Evolutionary conservation across 2,113 vertebrate species (phyloP).

Genomic region (Corythaixoides concolor): DNA sequence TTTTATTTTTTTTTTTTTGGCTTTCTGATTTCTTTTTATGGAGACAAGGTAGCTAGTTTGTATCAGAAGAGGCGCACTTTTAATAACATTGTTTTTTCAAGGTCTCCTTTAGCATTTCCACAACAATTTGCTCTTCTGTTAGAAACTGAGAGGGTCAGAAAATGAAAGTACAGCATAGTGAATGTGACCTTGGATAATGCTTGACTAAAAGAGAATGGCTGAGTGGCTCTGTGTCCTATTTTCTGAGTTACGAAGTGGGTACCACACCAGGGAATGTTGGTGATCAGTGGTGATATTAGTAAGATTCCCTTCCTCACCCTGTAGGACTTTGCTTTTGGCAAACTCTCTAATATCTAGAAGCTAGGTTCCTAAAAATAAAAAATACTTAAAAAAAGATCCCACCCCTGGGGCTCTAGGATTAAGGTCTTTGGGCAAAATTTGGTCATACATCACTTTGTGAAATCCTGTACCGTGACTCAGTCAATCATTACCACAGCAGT

Average conservation of each 20-base stretch:
- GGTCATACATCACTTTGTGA: neutral
- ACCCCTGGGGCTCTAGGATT: neutral
- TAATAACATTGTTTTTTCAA: neutral
- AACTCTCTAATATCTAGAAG: neutral
- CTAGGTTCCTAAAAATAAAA: neutral
- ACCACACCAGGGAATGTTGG: neutral
- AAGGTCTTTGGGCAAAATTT: neutral
- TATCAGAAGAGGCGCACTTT: neutral
- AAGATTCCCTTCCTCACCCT: neutral
- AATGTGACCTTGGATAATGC: neutral
- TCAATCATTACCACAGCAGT: neutral
- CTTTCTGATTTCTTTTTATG: neutral
- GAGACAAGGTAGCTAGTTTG: neutral
- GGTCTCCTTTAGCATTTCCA: neutral
- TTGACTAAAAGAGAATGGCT: neutral
- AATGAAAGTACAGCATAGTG: neutral
- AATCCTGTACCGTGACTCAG: neutral
- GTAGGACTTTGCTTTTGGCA: neutral
- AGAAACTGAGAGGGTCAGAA: neutral
- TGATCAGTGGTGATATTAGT: too few species aligned
- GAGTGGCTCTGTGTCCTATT: neutral
- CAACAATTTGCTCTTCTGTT: neutral
- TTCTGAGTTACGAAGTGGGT: neutral
- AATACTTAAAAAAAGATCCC: accelerated
- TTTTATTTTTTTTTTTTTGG: too few species aligned